Evolutionary conservation across 23 tunicate species (phyloP), one percentile per base, ranked within the genome.

Genomic region (Halocynthia roretzi): DNA sequence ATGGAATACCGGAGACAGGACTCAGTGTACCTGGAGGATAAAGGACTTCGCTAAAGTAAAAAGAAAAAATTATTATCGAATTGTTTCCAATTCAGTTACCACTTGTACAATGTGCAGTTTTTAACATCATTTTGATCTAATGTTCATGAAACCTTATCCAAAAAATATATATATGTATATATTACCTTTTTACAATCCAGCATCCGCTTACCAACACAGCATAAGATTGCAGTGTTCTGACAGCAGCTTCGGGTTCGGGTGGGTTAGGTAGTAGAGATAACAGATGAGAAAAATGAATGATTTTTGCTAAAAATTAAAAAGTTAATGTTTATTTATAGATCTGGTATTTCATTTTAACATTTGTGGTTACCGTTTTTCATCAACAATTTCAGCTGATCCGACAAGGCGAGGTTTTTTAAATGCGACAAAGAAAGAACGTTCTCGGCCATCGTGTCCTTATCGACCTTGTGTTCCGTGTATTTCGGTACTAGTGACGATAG

Each of bases 171-270:
- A 14, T 65, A 65, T 5, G 5, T 10, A 15, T 65, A 10, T 65
- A 9, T 10, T 15, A 65, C 70, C 70, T 89, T 80, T 89, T 89
- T 6, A 89, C 96, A 54, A 89, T 80, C 89, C 88, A 89, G 64
- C 96, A 84, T 17, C 89, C 89, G 44, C 68, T 72, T 6, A 88
- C 86, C 23, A 88, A 62, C 7, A 88, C 87, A 50, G 95, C 95
- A 79, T 61, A 88, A 15, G 95, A 88, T 67, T 88, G 95, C 79
- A 88, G 69, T 6, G 95, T 83, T 56, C 95, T 51, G 10, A 83
- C 95, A 8, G 83, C 87, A 40, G 80, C 52, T 23, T 83, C 83
- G 22, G 76, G 71, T 44, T 88, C 95, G 10, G 95, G 84, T 14
- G 78, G 40, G 52, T 56, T 83, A 22, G 87, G 87, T 62, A 88